Evolutionary conservation across 2,113 vertebrate genomes (phyloP).

Genomic region (Cinclus cinclus): DNA sequence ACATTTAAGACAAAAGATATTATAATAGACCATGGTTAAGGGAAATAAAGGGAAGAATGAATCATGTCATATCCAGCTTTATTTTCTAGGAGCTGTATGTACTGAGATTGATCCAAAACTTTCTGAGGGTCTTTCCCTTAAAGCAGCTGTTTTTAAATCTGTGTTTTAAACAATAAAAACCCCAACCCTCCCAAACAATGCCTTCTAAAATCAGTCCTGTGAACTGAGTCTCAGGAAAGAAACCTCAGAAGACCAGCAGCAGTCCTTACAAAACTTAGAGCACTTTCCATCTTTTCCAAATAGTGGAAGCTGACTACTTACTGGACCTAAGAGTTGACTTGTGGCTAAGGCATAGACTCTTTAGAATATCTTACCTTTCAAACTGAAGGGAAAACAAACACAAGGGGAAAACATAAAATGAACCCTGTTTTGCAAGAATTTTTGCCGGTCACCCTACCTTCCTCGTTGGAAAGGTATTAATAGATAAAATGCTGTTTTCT

Average conservation of each 20-base stretch:
- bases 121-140: not conserved
- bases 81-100: not conserved
- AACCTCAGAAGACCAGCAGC: not conserved
- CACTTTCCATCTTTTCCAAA: not conserved
- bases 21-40: not conserved
- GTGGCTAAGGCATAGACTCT: not conserved
- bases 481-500: not conserved
- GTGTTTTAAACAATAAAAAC: not conserved
- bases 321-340: not conserved
- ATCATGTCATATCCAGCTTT: not conserved
- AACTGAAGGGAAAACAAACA: not conserved
- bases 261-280: not conserved
- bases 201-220: not conserved
- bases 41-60: not conserved
- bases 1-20: not conserved
- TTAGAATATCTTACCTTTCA: not conserved
- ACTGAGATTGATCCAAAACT: not conserved
- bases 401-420: not conserved
- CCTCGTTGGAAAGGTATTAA: not conserved
- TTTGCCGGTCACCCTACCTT: not conserved
- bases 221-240: not conserved
- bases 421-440: not conserved
- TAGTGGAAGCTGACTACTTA: not conserved
- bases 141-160: not conserved
- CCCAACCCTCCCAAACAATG: not conserved